Evolutionary conservation across 1,140 invertebrate species (phyloP), one percentile per base, ranked within the genome.

Genomic region (Drosophila erecta): DNA sequence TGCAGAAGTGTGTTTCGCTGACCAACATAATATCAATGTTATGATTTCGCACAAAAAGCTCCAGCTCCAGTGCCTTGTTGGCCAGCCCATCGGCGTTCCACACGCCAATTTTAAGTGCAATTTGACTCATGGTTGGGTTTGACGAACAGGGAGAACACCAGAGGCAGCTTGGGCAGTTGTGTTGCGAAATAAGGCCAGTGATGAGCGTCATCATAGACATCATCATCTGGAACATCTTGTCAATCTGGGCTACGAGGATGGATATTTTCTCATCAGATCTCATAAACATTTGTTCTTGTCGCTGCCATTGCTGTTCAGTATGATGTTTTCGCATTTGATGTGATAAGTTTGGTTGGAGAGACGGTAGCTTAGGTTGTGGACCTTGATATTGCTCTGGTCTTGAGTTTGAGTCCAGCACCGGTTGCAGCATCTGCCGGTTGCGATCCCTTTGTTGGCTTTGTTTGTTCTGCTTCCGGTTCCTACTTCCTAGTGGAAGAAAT

Each of bases 211-310:
- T n/a, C n/a, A n/a, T n/a, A n/a, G n/a, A n/a, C n/a, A n/a, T n/a
- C n/a, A n/a, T n/a, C n/a, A n/a, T 50, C 47, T 50, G 24, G n/a
- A 50, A 17, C 47, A 33, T 50, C 5, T 17, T 30, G 27, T 49
- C 24, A 10, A 49, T 7, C 8, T 22, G 24, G 3, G 24, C 10
- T 15, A 30, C 8, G 4, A 49, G 47, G 4, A 15, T 14, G 4
- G 50, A 35, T 2, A 37, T 10, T 37, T 51, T 17, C 17, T 51
- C 11, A 11, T 51, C 49, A 33, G 27, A 51, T 35, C 11, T 15
- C 7, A 51, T 1, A 1, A 35, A 6, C 12, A 53, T 20, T 53
- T 20, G 7, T 1, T 53, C 30, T 53, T 35, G 30, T 10, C 15
- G 27, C 10, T 33, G 14, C 5, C 37, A 40, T 40, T n/a, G 14